phyloP scores from a whole-genome alignment of 2,113 vertebrate genomes.

The Burhinus bistriatus region DNA sequence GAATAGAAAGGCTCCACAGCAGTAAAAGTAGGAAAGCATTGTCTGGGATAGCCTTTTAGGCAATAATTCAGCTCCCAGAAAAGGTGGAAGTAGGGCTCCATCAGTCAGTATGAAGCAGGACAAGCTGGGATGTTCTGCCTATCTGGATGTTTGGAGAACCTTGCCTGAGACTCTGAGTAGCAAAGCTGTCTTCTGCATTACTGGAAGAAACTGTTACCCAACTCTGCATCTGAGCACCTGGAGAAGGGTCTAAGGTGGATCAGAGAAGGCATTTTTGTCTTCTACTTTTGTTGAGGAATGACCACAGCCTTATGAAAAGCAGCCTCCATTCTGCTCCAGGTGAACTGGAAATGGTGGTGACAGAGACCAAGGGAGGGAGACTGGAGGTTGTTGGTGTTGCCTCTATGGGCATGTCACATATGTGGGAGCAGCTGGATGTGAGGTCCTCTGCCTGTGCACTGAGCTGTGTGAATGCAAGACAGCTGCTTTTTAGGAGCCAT shows the following conservation, averaged over 20 bases:
- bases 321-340: rapidly evolving
- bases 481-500: background rate
- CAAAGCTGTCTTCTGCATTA: background rate
- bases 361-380: background rate
- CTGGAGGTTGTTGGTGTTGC: background rate
- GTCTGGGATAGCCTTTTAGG: background rate
- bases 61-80: background rate
- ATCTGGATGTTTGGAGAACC: background rate
- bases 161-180: background rate
- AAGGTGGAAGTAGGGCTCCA: background rate
- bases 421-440: background rate
- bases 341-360: background rate
- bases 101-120: background rate
- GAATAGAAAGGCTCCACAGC: background rate
- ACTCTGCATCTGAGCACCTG: background rate
- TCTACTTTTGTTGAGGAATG: background rate
- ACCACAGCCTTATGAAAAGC: background rate
- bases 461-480: background rate
- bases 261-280: background rate
- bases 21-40: background rate
- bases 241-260: background rate
- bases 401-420: background rate
- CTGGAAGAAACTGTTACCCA: background rate
- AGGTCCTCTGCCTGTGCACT: background rate
- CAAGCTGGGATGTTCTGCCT: background rate